Conservation (phyloP, 2,113 vertebrate genomes). For the Mirounga angustirostris region DNA sequence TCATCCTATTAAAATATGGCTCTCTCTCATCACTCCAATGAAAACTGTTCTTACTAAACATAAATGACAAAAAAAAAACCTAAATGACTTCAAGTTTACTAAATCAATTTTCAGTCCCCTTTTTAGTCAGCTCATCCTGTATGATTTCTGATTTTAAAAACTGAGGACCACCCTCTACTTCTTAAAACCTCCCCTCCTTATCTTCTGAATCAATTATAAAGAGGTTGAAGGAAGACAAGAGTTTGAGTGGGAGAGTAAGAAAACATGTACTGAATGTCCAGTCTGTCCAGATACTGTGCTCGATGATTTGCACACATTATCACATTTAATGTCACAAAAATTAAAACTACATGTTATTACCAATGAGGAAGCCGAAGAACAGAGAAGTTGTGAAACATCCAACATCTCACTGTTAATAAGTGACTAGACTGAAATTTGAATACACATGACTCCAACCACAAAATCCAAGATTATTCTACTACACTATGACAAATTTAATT, state of each 20-base stretch:
- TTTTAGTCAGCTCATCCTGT: slow-evolving; percentile 33
- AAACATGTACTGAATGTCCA: neutral
- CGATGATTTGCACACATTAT: neutral
- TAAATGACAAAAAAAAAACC: neutral
- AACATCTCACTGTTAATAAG: neutral
- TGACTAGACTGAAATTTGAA: slow-evolving; percentile 14
- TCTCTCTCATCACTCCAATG: neutral
- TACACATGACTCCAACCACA: neutral
- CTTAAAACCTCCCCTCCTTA: slow-evolving; percentile 22
- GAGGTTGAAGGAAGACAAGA: neutral
- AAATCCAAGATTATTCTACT: slow-evolving; percentile 23
- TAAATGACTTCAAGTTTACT: slow-evolving; percentile 34
- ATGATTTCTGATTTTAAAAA: slow-evolving; percentile 36
- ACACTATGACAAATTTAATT: slow-evolving; percentile 25
- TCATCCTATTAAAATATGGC: slow-evolving; percentile 41
- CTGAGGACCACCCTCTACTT: neutral
- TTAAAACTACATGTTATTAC: neutral
- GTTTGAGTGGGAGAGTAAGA: neutral
- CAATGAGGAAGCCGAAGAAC: neutral
- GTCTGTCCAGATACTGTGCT: neutral
- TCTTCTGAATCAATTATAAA: slow-evolving; percentile 33
- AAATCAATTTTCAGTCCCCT: slow-evolving; percentile 17
- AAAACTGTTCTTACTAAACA: slow-evolving; percentile 38
- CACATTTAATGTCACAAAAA: slow-evolving; percentile 42
- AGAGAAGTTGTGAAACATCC: slow-evolving; percentile 27